These are phyloP conservation scores for Drosophila pegasa DNA, from an alignment of 2,888 invertebrate species.

Conservation along the genomic window DNA sequence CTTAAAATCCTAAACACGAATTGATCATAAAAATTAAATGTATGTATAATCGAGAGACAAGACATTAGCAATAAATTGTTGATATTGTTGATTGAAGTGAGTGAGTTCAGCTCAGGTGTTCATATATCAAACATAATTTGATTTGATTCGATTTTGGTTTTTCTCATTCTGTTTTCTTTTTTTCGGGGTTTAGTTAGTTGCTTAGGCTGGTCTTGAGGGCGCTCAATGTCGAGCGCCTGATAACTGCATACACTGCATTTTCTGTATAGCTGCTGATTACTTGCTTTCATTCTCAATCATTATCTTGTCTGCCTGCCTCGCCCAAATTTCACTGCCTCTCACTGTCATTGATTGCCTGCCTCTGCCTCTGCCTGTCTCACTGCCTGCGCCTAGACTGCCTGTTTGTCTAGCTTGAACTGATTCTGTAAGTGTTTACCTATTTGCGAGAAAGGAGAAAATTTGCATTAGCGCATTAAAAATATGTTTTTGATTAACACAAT, in stretches of 20 bases:
- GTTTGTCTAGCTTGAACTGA: conserved; percentile 79
- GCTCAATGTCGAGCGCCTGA: conserved; percentile 42
- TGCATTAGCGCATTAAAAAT: conserved; percentile 66
- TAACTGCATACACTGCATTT: conserved; percentile 47
- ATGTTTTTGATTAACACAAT: conserved; percentile 31
- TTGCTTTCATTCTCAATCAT: conserved; percentile 31
- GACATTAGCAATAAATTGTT: conserved; percentile 56
- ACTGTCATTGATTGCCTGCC: conserved; percentile 60
- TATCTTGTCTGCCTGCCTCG: conserved; percentile 69
- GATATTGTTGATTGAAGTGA: conserved; percentile 46
- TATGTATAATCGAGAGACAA: conserved; percentile 56
- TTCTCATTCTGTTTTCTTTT: conserved; percentile 12
- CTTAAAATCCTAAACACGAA: conserved; percentile 77
- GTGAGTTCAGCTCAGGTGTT: conserved; percentile 24
- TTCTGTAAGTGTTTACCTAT: conserved; percentile 82
- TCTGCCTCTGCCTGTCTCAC: conserved; percentile 41
- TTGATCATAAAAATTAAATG: conserved; percentile 65
- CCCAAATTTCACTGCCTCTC: conserved; percentile 66
- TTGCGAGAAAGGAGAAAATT: conserved; percentile 82
- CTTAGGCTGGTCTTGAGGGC: conserved; percentile 49
- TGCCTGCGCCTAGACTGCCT: conserved; percentile 79
- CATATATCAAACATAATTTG: conserved; percentile 36
- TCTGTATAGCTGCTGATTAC: conserved; percentile 44
- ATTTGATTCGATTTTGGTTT: conserved; percentile 23
- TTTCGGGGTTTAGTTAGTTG: conserved; percentile 43